Evolutionary conservation across 2,797 vertebrate species (phyloP), one percentile per base, ranked within the genome.

Genomic region (Cephalopachus bancanus): DNA sequence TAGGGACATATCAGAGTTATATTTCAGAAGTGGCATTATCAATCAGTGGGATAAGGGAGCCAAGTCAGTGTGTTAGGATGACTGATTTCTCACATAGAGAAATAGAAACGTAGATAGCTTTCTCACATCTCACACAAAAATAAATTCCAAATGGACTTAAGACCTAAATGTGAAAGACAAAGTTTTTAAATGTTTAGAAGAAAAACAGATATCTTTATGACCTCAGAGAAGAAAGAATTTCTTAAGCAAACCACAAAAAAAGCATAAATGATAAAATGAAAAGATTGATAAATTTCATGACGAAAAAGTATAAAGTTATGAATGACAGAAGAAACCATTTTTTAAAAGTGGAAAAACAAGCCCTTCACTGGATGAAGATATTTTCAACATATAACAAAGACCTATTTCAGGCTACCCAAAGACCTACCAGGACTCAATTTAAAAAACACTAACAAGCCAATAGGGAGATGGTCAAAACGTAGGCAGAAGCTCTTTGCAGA

Each of bases 71-170:
- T 75, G 49, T 75, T 86, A 15, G 4, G 33, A 62, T 57, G 87
- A 71, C 87, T 86, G 94, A 28, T 44, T 81, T 93, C 84, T 71
- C 80, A 51, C 24, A 51, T 26, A 71, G 24, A 78, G 75, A 93
- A 95, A 67, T 80, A 89, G 14, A 71, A 83, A 67, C 80, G 84
- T 89, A 51, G 86, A 78, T 26, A 60, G 60, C n/a, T 80, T 91
- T 96, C 95, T 97, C 86, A 89, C 96, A 69, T 86, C 69, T 92
- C 85, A 91, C 81, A 88, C 79, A 94, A 83, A 95, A 95, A 97
- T 92, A 91, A 94, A 91, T 86, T 86, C 86, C 94, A 94, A 91
- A 83, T 94, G 89, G 83, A 87, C 69, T 59, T 37, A 33, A 96
- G 83, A 89, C 89, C 89, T 76, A 83, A 93, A 89, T 87, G 94